Evolutionary conservation across 2,888 invertebrate species (phyloP), one percentile per base, ranked within the genome.

Genomic region (Ophioninae sp.): DNA sequence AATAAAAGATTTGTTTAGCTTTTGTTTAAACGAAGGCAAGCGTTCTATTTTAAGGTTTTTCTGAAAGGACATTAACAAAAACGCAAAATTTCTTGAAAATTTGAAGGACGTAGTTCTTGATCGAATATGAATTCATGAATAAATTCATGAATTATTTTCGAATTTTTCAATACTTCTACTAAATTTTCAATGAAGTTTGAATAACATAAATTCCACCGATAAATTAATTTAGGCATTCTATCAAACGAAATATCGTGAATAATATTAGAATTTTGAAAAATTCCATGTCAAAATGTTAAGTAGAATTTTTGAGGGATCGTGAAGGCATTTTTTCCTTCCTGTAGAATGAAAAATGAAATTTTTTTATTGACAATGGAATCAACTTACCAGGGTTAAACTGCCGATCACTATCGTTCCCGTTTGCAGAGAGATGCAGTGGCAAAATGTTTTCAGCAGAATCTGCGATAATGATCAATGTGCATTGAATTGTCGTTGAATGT

Each of bases 391-490:
- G 7, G 71, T 71, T 9, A 59, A 71, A 1, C 10, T 8, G 7
- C 64, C 75, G 17, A 81, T 58, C 20, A 37, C 10, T 10, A 74
- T 71, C 0, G 79, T 65, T 20, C 80, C 80, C n/a, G 22, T 80
- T 44, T 64, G 64, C 63, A 85, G 20, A 10, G 77, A 78, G 20
- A 77, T 78, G 41, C 73, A 80, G 17, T 77, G 73, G 63, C 77
- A 82, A 61, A 71, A 80, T 2, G 65, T 58, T n/a, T 37, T 74
- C 1, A 82, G 7, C 68, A 71, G 61, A 77, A 80, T 65, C 85
- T 85, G 67, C 9, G 74, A 77, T 7, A 17, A 76, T 13, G 17
- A 51, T 51, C 6, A 17, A 44, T 51, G 13, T 51, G 13, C 13
- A 30, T 30, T 17, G 51, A 17, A 51, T 17, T 30, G 30, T 30